Evolutionary conservation across 2,113 vertebrate genomes (phyloP).

Genomic region (Antigone vipio): DNA sequence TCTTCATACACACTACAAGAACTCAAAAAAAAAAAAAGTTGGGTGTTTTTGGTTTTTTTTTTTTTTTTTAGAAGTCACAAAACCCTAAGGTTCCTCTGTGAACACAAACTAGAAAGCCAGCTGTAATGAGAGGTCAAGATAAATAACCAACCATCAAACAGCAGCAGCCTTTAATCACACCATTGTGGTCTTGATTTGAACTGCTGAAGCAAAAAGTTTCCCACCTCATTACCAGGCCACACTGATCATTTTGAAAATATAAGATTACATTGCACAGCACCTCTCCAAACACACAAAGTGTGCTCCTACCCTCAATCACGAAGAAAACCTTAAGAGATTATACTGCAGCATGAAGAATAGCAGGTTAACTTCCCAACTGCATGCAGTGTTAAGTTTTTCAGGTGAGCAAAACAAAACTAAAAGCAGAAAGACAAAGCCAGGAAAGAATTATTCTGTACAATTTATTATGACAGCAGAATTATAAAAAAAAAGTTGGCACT

Average conservation of each 20-base stretch:
- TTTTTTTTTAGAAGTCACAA: background rate
- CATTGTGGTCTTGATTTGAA: background rate
- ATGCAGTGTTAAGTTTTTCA: background rate
- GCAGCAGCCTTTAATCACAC: conserved; percentile 37
- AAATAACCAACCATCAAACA: background rate
- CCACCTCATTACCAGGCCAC: background rate
- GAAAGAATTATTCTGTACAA: background rate
- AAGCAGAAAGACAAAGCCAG: background rate
- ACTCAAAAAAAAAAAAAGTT: background rate
- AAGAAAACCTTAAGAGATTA: background rate
- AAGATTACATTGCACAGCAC: background rate
- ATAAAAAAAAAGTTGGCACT: background rate
- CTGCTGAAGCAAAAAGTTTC: background rate
- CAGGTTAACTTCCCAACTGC: background rate
- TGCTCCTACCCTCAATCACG: background rate
- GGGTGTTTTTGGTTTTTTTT: no score
- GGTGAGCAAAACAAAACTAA: background rate
- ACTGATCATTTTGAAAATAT: background rate
- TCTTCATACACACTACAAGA: background rate
- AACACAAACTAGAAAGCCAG: background rate
- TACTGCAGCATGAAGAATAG: background rate
- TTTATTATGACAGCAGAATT: background rate
- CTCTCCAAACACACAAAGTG: background rate
- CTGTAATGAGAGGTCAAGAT: conserved; percentile 28
- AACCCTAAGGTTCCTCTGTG: background rate